A percentile compares a stretch with the other conserved stretches of the same genome.
phyloP scores from a whole-genome alignment of 1,140 invertebrate genomes.

The Neodiprion pinetum region DNA sequence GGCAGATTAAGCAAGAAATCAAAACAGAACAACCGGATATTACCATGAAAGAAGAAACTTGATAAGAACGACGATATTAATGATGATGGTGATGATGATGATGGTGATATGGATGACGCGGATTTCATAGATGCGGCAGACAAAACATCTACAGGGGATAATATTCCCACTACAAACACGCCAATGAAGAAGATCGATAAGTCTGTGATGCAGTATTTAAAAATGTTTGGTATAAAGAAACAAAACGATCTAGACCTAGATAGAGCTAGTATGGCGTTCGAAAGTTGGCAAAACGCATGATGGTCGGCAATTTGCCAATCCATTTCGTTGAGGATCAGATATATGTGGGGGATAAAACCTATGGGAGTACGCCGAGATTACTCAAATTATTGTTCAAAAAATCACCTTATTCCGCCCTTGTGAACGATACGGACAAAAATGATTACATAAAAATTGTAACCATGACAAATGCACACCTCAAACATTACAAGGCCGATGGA shows the following conservation, averaged over 20 bases:
- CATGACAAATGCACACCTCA: background rate
- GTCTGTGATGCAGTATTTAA: background rate
- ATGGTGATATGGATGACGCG: background rate
- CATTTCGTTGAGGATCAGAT: background rate
- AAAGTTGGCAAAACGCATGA: background rate
- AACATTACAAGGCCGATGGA: background rate
- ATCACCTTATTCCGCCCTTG: background rate
- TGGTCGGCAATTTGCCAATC: background rate
- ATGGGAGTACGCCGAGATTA: background rate
- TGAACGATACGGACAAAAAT: background rate
- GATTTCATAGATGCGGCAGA: background rate
- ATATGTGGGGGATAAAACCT: background rate
- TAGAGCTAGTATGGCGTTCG: background rate
- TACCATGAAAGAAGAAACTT: background rate
- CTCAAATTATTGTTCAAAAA: background rate
- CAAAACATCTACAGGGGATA: background rate
- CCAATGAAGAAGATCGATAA: background rate
- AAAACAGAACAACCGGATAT: background rate
- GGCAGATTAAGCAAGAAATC: constrained; percentile 15
- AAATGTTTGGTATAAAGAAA: background rate
- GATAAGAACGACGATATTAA: background rate
- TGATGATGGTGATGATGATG: background rate
- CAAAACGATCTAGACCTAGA: background rate
- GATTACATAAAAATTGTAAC: background rate
- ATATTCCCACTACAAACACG: background rate